Conservation (phyloP, 2,888 invertebrate species). For the Pseudococcus viburni region DNA sequence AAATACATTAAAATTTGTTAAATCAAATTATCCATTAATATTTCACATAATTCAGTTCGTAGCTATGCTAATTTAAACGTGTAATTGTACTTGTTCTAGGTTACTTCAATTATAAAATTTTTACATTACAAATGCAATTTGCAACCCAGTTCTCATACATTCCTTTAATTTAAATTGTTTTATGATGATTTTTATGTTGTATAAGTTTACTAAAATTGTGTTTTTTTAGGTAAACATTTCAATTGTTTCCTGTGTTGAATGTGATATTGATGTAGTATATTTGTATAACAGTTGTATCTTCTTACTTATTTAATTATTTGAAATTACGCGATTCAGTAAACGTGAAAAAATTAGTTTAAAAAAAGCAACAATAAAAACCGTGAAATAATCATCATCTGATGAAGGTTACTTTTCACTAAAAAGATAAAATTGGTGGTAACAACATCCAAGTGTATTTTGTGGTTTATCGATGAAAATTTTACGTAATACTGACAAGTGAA, state of each 20-base stretch:
- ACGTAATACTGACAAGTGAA: not conserved
- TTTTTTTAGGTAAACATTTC: not conserved
- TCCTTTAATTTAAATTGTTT: not conserved
- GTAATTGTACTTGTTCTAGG: not conserved
- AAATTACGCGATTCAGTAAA: not conserved
- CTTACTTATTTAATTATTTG: not conserved
- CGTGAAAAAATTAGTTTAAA: not conserved
- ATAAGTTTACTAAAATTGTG: not conserved
- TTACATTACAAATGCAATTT: not conserved
- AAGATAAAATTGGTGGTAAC: not conserved
- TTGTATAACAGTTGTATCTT: not conserved
- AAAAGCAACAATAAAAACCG: not conserved
- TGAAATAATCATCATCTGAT: not conserved
- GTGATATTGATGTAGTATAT: slow-evolving; percentile 44
- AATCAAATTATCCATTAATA: not conserved
- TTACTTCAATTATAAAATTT: not conserved
- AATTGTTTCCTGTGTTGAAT: slow-evolving; percentile 16
- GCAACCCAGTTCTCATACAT: not conserved
- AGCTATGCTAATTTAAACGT: not conserved
- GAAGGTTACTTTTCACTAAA: not conserved
- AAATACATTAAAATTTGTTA: not conserved
- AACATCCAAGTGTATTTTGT: not conserved
- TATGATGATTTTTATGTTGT: not conserved
- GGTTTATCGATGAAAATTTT: not conserved
- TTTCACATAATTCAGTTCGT: not conserved